phyloP scores from a whole-genome alignment of 2,888 invertebrate genomes.

The Leptopilina myrica region DNA sequence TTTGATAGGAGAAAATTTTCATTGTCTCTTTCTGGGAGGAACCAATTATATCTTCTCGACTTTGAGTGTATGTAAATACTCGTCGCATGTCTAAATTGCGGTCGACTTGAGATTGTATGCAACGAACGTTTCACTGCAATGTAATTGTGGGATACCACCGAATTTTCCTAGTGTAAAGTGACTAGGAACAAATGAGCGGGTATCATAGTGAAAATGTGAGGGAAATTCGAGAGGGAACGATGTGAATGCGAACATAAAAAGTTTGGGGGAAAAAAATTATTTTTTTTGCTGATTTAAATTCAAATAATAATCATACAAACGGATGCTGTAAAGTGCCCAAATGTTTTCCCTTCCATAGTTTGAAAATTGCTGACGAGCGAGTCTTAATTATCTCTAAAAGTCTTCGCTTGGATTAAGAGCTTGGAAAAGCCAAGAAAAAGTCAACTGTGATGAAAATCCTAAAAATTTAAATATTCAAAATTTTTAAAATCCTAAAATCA shows the following conservation, averaged over 20 bases:
- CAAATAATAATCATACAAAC: neutral
- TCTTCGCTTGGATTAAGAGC: constrained; percentile 2
- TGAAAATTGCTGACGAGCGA: constrained; percentile 35
- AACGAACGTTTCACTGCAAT: constrained; percentile 21
- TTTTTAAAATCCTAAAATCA: neutral
- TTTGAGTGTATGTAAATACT: neutral
- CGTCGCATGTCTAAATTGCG: constrained; percentile 12
- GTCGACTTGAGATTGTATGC: constrained; percentile 15
- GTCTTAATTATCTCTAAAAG: constrained; percentile 16
- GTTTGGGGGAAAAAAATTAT: no score
- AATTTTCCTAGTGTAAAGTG: constrained; percentile 31
- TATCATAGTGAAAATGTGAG: neutral
- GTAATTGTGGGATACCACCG: constrained; percentile 25
- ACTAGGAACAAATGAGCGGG: neutral
- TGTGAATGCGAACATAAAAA: neutral
- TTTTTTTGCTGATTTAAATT: neutral
- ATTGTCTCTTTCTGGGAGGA: neutral
- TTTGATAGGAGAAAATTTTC: no score
- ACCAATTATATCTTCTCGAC: constrained; percentile 4
- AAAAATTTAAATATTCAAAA: no score
- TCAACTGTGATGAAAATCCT: no score
- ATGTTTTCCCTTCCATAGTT: constrained; percentile 33
- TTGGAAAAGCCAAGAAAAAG: neutral
- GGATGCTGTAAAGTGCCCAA: constrained; percentile 26
- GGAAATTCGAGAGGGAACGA: neutral